Base-by-base conservation (phyloP, 2,797 vertebrate species). In the Anomalospiza imberbis region DNA sequence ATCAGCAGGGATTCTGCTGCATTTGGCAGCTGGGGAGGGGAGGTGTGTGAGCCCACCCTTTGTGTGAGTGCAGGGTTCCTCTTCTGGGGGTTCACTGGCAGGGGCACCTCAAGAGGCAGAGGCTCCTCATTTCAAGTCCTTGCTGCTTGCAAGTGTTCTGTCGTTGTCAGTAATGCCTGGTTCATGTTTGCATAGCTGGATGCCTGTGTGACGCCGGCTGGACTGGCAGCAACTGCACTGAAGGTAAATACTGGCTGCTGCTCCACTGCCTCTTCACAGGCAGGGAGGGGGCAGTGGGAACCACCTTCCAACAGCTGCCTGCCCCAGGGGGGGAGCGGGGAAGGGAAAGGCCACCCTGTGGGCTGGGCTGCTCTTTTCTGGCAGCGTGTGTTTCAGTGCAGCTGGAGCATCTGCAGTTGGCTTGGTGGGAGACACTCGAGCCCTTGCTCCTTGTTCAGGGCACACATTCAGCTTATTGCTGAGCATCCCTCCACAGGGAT, bases 161-260 rank as follows among this genome's bases (percentile, higher is more conserved):
- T 13, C 48, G 8, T 9, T n/a, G 36, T 75, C n/a, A 42, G 21
- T 83, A 48, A 91, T 10, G 14, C 42, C 75, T 60, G 40, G 75
- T 85, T 28, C 51, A 1, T 89, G 51, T 96, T 94, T 93, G 62
- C 77, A 34, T 95, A 99, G 99, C 94, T 75, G 99, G 99, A 20
- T 99, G 99, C 92, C 96, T 89, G 26, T 99, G 99, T 63, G 98
- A 99, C 6, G 95, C 99, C 3, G 99, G 99, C 68, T 99, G 99
- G 99, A 98, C 42, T 11, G 99, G 99, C 88, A 70, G 89, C 55
- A 98, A 98, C 97, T 99, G 99, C 97, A 98, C 97, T 21, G 95
- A 98, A 98, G 98, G 99, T 99, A 97, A 90, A 95, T 3, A 3
- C 25, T 62, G 40, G 13, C 48, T 78, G 63, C 82, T 31, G 0